A percentile compares a stretch with the other conserved stretches of the same genome.
phyloP scores from a whole-genome alignment of 2,888 invertebrate genomes.

The Agonopterix subpropinquella region DNA sequence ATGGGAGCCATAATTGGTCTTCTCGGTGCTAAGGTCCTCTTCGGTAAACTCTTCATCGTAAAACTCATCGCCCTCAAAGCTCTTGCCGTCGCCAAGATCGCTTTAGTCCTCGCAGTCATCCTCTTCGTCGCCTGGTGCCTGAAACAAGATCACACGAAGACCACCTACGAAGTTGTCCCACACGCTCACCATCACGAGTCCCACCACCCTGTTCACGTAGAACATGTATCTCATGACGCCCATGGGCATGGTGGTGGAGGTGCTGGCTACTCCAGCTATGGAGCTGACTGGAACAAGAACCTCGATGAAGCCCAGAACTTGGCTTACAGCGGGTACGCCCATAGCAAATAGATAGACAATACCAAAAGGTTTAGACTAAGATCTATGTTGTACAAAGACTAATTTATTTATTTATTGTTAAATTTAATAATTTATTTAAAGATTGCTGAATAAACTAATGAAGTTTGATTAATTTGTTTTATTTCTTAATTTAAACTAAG shows the following conservation, averaged over 20 bases:
- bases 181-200: slow-evolving; percentile 71
- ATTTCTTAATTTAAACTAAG: slow-evolving; percentile 11
- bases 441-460: slow-evolving; percentile 39
- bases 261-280: slow-evolving; percentile 42
- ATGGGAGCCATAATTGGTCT: slow-evolving; percentile 82
- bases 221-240: slow-evolving; percentile 58
- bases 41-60: slow-evolving; percentile 80
- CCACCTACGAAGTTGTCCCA: slow-evolving; percentile 64
- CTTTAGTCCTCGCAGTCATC: slow-evolving; percentile 83
- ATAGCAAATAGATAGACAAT: slow-evolving; percentile 40
- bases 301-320: slow-evolving; percentile 80
- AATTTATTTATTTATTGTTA: slow-evolving; percentile 49
- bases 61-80: slow-evolving; percentile 90
- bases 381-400: slow-evolving; percentile 68
- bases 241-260: slow-evolving; percentile 30
- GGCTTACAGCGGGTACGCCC: slow-evolving; percentile 81
- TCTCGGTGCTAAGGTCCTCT: slow-evolving; percentile 56
- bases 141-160: slow-evolving; percentile 62
- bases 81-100: slow-evolving; percentile 87
- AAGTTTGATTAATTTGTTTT: slow-evolving; percentile 22
- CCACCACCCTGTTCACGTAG: slow-evolving; percentile 79
- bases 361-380: slow-evolving; percentile 21
- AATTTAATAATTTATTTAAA: slow-evolving; percentile 42
- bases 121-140: slow-evolving; percentile 72
- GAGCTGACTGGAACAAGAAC: slow-evolving; percentile 72